These are phyloP conservation scores for Calcarius lapponicus DNA, from an alignment of 2,797 vertebrate genomes.

Conservation along the genomic window DNA sequence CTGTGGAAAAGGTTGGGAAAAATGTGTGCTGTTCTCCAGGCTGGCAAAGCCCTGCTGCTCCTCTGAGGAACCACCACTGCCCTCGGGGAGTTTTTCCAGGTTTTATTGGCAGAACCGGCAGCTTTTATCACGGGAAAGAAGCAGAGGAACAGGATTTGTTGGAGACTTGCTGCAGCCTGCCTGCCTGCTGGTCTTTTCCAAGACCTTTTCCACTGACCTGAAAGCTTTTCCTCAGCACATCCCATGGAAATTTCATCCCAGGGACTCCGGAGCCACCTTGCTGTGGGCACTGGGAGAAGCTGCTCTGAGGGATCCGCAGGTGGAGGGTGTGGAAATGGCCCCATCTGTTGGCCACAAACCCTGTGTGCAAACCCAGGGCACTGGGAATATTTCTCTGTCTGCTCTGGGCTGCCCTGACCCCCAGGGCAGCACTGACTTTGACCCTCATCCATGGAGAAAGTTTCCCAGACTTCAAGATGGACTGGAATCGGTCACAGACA, in stretches of 20 bases:
- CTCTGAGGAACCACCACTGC: background rate
- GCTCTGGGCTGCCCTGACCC: too few species aligned
- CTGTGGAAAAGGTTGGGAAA: background rate
- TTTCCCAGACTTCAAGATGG: too few species aligned
- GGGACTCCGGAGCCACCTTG: background rate
- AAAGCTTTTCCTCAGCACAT: background rate
- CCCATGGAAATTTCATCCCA: background rate
- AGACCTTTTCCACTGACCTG: background rate
- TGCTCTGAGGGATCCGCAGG: background rate
- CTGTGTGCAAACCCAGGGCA: too few species aligned
- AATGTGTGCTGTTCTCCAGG: background rate
- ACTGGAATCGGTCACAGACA: too few species aligned
- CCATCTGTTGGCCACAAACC: constrained; percentile 15
- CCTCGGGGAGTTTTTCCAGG: background rate
- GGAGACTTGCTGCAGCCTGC: background rate
- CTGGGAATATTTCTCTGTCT: too few species aligned
- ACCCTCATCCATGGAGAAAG: too few species aligned
- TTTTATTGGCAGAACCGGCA: background rate
- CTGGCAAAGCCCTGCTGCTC: background rate
- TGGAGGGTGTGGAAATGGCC: background rate
- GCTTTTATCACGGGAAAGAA: background rate
- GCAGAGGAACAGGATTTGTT: background rate
- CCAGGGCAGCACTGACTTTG: too few species aligned
- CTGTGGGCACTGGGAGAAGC: background rate
- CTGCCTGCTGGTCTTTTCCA: background rate